phyloP scores from a whole-genome alignment of 2,888 invertebrate genomes.

The Erebia ligea region DNA sequence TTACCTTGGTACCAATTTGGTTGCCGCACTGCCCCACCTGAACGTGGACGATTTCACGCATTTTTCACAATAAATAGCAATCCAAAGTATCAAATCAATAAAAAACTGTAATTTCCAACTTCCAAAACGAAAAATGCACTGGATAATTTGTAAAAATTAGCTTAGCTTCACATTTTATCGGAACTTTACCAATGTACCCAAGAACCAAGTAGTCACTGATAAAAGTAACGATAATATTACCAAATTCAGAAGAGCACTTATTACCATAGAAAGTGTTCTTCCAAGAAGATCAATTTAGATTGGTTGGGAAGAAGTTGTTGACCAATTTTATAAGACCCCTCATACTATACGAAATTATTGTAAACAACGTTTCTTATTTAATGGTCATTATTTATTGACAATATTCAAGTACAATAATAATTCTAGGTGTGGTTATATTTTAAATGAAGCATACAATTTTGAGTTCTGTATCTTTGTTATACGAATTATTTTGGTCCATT shows the following conservation, averaged over 20 bases:
- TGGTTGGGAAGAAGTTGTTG: slow-evolving; percentile 7
- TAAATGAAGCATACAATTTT: slow-evolving; percentile 5
- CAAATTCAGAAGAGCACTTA: slow-evolving; percentile 9
- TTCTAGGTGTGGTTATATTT: slow-evolving; percentile 23
- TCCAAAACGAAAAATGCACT: slow-evolving; percentile 28
- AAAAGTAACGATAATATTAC: slow-evolving; percentile 14
- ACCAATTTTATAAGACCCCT: slow-evolving; percentile 18
- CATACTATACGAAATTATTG: neutral
- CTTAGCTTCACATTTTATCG: slow-evolving; percentile 29
- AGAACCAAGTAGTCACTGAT: slow-evolving; percentile 5
- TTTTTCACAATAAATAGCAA: slow-evolving; percentile 61
- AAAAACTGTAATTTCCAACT: slow-evolving; percentile 15
- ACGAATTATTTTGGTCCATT: neutral
- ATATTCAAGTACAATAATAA: slow-evolving; percentile 7
- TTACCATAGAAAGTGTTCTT: slow-evolving; percentile 10
- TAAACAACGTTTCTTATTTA: neutral
- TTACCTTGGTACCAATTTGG: slow-evolving; percentile 96
- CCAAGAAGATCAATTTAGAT: slow-evolving; percentile 19
- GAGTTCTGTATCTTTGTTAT: neutral
- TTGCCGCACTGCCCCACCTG: slow-evolving; percentile 97
- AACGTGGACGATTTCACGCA: slow-evolving; percentile 97
- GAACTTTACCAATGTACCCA: slow-evolving; percentile 16
- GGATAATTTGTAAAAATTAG: slow-evolving; percentile 21
- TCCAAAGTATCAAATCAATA: slow-evolving; percentile 23
- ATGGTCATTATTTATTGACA: slow-evolving; percentile 14